Base-by-base conservation (phyloP, 1,140 invertebrate genomes). In the Holotrichia oblita region DNA sequence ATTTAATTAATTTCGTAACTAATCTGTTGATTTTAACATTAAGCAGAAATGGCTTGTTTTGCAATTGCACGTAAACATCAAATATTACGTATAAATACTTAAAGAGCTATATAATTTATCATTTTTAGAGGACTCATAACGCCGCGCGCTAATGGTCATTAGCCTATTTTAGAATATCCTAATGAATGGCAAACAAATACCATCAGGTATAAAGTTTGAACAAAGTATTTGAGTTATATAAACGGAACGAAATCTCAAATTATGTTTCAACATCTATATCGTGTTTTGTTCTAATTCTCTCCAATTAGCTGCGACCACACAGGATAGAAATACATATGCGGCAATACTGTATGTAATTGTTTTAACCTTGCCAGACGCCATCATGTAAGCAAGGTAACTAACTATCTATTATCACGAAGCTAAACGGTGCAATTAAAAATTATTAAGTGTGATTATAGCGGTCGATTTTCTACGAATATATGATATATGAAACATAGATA, bases 341-440 rank as follows among this genome's bases (percentile, higher is more conserved):
- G 27, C 10, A 69, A 27, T 14, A 69, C 20, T 22, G 22, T 20
- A 17, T 34, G 27, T 69, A 69, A 69, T 69, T 69, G 61, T 69
- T 69, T 69, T 27, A 69, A 69, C 61, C 61, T 69, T 69, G 61
- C 61, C 61, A 22, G 27, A 24, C 27, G 27, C 22, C 27, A 22
- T 69, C 27, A 22, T 69, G 12, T 34, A 69, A 22, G 61, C 27
- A 69, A 69, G 61, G 61, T 69, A 69, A 69, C 61, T 55, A 55
- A n/a, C 48, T 34, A 22, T 69, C 27, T 69, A 69, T 69, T 69
- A 69, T 69, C 20, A 34, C 17, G 24, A 69, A 69, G 61, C 12
- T 24, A 69, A 69, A 22, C 22, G 61, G 27, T 69, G 20, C 61
- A 69, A 69, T 69, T 69, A 69, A 69, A 22, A 69, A 69, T 69